A percentile compares a stretch with the other conserved stretches of the same genome.
Evolutionary conservation across 2,113 vertebrate species (phyloP).

Genomic region (Recurvirostra avosetta): DNA sequence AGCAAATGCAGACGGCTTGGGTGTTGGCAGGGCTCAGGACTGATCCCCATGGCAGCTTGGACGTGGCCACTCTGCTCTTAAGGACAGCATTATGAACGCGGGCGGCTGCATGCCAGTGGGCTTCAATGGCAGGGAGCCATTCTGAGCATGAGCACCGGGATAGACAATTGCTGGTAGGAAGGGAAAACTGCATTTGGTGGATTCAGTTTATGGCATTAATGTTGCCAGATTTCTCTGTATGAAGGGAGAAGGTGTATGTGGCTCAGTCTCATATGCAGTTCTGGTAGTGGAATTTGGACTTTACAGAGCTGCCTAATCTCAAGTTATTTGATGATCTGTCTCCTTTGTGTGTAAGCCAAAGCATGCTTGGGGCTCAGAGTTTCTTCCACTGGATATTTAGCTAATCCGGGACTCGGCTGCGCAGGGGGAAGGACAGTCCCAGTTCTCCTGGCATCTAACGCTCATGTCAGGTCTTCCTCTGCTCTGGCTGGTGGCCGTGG

Average conservation of each 20-base stretch:
- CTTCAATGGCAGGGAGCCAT: background rate
- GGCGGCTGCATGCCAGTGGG: background rate
- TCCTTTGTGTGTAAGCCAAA: background rate
- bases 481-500: background rate
- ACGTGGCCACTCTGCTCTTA: background rate
- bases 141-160: background rate
- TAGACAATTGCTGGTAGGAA: background rate
- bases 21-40: background rate
- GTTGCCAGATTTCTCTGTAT: background rate
- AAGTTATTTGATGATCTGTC: background rate
- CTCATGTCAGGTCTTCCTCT: background rate
- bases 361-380: background rate
- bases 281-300: background rate
- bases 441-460: background rate
- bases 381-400: background rate
- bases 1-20: background rate
- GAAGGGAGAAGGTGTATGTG: background rate
- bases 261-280: background rate
- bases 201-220: background rate
- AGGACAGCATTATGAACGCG: fast-evolving
- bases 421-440: background rate
- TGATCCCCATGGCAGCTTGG: background rate
- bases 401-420: background rate
- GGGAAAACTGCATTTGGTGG: background rate
- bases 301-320: background rate